Evolutionary conservation across 2,888 invertebrate species (phyloP), one percentile per base, ranked within the genome.

Genomic region (Nephrotoma appendiculata): DNA sequence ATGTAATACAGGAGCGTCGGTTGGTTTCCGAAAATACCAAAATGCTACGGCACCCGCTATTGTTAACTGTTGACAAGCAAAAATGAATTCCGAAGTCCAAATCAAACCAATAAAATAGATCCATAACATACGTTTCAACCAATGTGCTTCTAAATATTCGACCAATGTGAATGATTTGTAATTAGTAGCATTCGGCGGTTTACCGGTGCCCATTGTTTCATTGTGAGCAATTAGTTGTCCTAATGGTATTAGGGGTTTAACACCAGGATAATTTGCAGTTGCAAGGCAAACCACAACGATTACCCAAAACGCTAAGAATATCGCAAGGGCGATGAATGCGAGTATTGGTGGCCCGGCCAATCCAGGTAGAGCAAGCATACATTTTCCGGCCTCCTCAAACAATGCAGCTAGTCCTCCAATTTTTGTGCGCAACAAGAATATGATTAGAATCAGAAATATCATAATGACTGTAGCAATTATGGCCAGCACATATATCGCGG

Each of bases 111-210:
- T 93, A 19, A 97, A 93, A 90, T 98, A 97, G 89, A 98, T 94
- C 97, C 98, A 98, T 96, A 98, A 97, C 96, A 98, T 96, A 89
- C 97, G 96, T 89, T 96, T 95, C 48, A 97, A 94, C 95, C 96
- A 96, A 88, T 94, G 93, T 0, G 95, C 94, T 90, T 96, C 95
- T 11, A 93, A 92, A 90, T 96, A 97, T 90, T 96, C 95, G 86
- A 97, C 93, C 86, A 95, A 92, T 6, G 93, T 93, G 88, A 94
- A 93, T 87, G 93, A 94, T 89, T 89, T 89, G n/a, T 89, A 89
- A 87, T 90, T 89, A 44, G 83, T 88, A 42, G 89, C 89, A 5
- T 88, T 87, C 41, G 88, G 88, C 86, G 89, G 89, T 89, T 90
- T 89, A 41, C 43, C 19, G 11, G 85, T 41, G 11, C 31, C 71